Percentiles rank a stretch among this genome's conserved stretches.
phyloP scores from a whole-genome alignment of 2,888 invertebrate species.

The Hyles lineata region DNA sequence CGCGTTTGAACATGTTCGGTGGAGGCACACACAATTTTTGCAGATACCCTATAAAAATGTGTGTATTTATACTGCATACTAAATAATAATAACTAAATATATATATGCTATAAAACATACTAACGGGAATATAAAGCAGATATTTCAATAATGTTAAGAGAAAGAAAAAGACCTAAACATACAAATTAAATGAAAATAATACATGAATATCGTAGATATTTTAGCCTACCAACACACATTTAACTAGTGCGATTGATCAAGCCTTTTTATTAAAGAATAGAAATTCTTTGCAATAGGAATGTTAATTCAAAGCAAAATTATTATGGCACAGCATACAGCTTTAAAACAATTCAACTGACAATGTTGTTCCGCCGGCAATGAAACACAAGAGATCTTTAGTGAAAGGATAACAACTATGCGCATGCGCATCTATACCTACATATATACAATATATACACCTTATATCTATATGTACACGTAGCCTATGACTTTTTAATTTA shows the following conservation, averaged over 20 bases:
- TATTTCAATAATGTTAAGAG: too few species aligned
- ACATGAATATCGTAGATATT: too few species aligned
- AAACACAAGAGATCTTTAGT: conserved; percentile 84
- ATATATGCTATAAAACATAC: background rate
- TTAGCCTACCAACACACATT: too few species aligned
- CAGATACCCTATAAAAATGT: conserved; percentile 80
- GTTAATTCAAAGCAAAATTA: background rate
- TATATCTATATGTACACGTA: conserved; percentile 54
- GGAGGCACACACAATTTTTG: conserved; percentile 78
- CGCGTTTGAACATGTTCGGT: conserved; percentile 55
- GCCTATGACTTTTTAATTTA: conserved; percentile 77
- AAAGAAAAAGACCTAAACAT: too few species aligned
- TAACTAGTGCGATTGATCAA: too few species aligned
- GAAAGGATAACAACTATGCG: conserved; percentile 83
- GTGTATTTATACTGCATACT: conserved; percentile 55
- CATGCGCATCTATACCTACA: conserved; percentile 59
- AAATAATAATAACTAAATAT: background rate
- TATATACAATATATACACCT: conserved; percentile 58
- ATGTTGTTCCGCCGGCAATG: conserved; percentile 75
- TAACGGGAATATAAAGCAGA: too few species aligned
- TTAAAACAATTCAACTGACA: conserved; percentile 58
- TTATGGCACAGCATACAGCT: conserved; percentile 38
- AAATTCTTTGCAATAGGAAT: background rate
- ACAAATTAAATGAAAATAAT: too few species aligned
- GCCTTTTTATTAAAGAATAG: too few species aligned